A percentile compares a stretch with the other conserved stretches of the same genome.
These are phyloP conservation scores for Rhea pennata DNA, from an alignment of 2,113 vertebrate species.

Conservation along the genomic window DNA sequence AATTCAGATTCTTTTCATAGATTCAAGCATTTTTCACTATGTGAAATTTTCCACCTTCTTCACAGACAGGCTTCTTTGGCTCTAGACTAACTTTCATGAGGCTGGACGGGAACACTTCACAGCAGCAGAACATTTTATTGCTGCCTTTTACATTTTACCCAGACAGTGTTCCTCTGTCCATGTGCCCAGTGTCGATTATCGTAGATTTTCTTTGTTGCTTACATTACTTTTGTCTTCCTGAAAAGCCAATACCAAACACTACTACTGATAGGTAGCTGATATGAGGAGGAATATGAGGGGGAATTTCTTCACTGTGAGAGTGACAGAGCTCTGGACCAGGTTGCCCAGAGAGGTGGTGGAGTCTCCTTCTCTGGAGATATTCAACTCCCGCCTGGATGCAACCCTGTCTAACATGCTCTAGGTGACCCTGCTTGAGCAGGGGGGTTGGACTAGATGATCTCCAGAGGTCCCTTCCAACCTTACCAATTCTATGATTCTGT, in stretches of 20 bases:
- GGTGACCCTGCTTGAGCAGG: no score
- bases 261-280: neutral
- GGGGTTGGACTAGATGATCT: no score
- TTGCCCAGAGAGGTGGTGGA: no score
- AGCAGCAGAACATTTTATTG: slow-evolving; percentile 35
- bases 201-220: neutral
- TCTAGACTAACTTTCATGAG: slow-evolving; percentile 24
- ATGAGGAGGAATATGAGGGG: no score
- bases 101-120: neutral
- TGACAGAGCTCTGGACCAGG: no score
- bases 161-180: slow-evolving; percentile 18
- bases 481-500: no score
- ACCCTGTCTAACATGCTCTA: no score
- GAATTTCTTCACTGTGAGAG: no score
- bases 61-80: neutral
- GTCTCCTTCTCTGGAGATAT: no score
- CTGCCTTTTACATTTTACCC: slow-evolving; percentile 42
- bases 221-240: neutral
- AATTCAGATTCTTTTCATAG: neutral
- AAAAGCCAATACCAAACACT: neutral
- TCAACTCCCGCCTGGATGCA: no score
- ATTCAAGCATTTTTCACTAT: neutral
- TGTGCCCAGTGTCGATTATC: neutral
- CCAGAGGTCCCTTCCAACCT: no score
- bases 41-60: slow-evolving; percentile 27